Evolutionary conservation across 2,888 invertebrate genomes (phyloP).

Genomic region (Monoplex corrugatus): DNA sequence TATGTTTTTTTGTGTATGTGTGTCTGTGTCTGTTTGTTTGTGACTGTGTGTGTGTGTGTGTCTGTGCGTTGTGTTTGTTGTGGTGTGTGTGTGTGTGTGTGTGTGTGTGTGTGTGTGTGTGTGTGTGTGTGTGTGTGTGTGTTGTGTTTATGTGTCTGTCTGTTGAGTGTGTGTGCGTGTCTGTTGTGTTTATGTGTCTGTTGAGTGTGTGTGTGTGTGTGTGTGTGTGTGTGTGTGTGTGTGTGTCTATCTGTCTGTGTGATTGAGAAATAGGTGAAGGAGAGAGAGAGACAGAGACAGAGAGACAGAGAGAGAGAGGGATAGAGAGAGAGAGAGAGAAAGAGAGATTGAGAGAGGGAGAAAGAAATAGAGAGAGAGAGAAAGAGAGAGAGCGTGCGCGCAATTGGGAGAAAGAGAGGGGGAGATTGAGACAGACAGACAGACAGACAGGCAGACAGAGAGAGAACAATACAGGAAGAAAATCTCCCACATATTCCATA

Average conservation of each 20-base stretch:
- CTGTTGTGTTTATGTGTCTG: no score
- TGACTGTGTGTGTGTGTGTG: not conserved
- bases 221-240: not conserved
- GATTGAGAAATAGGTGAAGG: no score
- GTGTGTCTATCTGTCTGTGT: not conserved
- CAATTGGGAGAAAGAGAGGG: no score
- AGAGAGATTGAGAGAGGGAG: not conserved
- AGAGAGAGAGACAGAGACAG: not conserved
- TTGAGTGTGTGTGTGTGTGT: no score
- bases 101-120: not conserved
- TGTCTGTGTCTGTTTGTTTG: not conserved
- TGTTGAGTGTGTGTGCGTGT: no score
- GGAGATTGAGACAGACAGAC: no score
- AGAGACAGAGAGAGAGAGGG: not conserved
- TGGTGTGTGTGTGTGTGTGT: not conserved
- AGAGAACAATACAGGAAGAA: no score
- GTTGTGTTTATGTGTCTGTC: not conserved
- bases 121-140: not conserved
- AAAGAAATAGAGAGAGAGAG: no score
- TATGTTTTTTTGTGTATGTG: not conserved
- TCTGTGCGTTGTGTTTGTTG: not conserved
- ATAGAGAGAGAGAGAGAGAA: not conserved
- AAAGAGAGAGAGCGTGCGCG: no score
- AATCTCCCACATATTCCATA: no score
- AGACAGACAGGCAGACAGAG: no score